Evolutionary conservation across 2,113 vertebrate species (phyloP), one percentile per base, ranked within the genome.

Genomic region (Macrotis lagotis): DNA sequence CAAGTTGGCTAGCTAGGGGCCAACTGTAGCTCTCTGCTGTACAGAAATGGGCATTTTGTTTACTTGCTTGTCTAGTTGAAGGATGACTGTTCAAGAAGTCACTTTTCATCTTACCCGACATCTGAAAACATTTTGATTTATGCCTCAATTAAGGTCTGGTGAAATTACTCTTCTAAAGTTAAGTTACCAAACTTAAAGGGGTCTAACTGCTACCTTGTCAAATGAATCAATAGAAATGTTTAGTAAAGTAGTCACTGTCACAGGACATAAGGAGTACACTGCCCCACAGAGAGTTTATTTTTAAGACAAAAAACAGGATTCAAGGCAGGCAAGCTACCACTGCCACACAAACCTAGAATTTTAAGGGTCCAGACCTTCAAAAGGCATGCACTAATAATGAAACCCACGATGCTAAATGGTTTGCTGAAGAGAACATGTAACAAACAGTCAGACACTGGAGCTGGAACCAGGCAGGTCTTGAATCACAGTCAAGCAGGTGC

Each of bases 11-110:
- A 5, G 44, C 25, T 59, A 91, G 37, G 25, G 83, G 11, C 14
- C 2, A 0, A 0, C 37, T 50, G 37, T 22, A 37, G 49, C 31
- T 3, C 12, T 49, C n/a, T 55, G 51, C 22, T 3, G 0, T 19
- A 55, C 3, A 8, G 52, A 25, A 14, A 3, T 51, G 90, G 89
- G 25, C 52, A 25, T 24, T 48, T 55, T 28, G 28, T 47, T n/a
- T 25, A n/a, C 47, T 48, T 48, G 11, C 8, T 52, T 11, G 1
- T 28, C 49, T 83, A 11, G 88, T 14, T 25, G 49, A 28, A 49
- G 88, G 26, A 55, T 31, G 66, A 66, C 16, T 48, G 6, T 6
- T 48, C 53, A 44, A 26, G 48, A 49, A 92, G 7, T 6, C 9
- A 47, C 50, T 47, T 52, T 51, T 14, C 88, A 49, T 28, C 44